A percentile compares a stretch with the other conserved stretches of the same genome.
Conservation (phyloP, 1,140 invertebrate genomes). For the Aphidius gifuensis region DNA sequence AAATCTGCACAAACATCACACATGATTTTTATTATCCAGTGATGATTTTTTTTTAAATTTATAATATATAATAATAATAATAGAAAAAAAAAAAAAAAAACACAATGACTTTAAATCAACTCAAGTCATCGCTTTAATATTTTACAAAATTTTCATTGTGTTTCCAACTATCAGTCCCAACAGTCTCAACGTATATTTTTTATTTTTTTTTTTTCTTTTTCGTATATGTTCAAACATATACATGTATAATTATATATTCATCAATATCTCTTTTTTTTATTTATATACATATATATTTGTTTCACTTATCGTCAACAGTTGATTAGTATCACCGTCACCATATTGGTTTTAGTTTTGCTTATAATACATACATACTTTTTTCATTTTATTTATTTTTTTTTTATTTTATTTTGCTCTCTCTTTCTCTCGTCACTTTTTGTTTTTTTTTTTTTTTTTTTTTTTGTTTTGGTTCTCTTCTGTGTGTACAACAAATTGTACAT, state of each 20-base stretch:
- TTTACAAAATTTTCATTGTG: slow-evolving; percentile 17
- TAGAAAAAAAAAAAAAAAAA: not conserved
- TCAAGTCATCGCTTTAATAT: slow-evolving; percentile 39
- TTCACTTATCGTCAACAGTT: slow-evolving; percentile 34
- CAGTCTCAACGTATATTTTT: slow-evolving; percentile 42
- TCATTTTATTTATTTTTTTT: too few relatives aligned
- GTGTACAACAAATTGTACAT: too few relatives aligned
- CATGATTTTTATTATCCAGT: slow-evolving; percentile 55
- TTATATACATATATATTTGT: slow-evolving; percentile 17
- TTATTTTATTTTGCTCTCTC: too few relatives aligned
- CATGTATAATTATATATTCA: slow-evolving; percentile 2
- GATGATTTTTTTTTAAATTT: slow-evolving; percentile 6
- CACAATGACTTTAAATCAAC: slow-evolving; percentile 31
- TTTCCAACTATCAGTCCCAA: slow-evolving; percentile 33
- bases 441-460: too few relatives aligned
- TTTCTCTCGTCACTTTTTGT: too few relatives aligned
- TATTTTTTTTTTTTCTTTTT: slow-evolving; percentile 32
- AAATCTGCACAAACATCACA: slow-evolving; percentile 79
- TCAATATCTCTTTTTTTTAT: slow-evolving; percentile 19
- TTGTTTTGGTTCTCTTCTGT: too few relatives aligned
- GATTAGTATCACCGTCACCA: slow-evolving; percentile 47
- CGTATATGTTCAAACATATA: not conserved
- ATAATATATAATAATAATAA: too few relatives aligned
- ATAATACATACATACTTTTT: too few relatives aligned
- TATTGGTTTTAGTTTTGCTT: slow-evolving; percentile 34